A percentile compares a stretch with the other conserved stretches of the same genome.
Conservation (phyloP, 2,797 vertebrate genomes). For the Sebastiscus albofasciatus region DNA sequence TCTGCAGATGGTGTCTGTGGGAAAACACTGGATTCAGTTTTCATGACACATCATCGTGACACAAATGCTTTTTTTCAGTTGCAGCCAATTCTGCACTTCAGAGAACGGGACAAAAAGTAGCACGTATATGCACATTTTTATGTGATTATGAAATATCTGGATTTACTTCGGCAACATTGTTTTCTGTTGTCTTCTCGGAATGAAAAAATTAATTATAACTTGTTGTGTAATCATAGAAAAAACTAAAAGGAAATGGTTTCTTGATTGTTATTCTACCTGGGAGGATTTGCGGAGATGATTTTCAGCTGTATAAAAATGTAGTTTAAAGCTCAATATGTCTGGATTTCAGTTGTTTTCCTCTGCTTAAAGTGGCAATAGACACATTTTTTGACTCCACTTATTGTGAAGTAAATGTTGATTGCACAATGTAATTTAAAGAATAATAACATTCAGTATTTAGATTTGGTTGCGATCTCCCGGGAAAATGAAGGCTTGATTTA, state of each 20-base stretch:
- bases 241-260: too few species aligned
- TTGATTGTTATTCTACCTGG: neutral
- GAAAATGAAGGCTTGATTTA: too few species aligned
- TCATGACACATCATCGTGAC: neutral
- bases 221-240: neutral
- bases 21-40: conserved; percentile 27
- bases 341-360: neutral
- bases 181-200: too few species aligned
- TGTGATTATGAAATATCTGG: neutral
- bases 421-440: neutral
- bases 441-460: neutral
- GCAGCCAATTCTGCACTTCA: neutral
- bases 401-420: neutral
- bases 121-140: neutral
- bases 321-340: conserved; percentile 14
- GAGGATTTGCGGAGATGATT: neutral
- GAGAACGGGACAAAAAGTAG: neutral
- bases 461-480: too few species aligned
- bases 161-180: neutral
- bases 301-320: neutral
- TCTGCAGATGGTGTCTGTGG: conserved; percentile 69
- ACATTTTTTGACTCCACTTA: neutral
- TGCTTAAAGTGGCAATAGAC: neutral
- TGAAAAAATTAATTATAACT: too few species aligned
- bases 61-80: neutral